A percentile compares a stretch with the other conserved stretches of the same genome.
phyloP scores from a whole-genome alignment of 2,797 vertebrate genomes.

The Mormyrus proboscirostris region DNA sequence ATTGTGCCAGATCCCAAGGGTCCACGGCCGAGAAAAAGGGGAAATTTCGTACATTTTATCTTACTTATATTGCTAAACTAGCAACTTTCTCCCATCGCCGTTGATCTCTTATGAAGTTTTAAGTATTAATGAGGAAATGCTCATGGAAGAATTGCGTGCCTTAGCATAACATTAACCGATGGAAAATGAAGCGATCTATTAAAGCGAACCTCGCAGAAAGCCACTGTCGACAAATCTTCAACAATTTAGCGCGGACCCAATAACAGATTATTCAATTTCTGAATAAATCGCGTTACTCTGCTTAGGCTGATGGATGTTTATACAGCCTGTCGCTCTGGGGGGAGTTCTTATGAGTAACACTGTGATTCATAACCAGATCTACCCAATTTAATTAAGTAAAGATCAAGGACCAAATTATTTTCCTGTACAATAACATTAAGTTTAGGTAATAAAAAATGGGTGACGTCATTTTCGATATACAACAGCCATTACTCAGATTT shows the following conservation, averaged over 20 bases:
- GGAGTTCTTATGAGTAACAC: slow-evolving; percentile 11
- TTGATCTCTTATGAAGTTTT: background rate
- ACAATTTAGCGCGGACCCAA: slow-evolving; percentile 18
- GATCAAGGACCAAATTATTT: slow-evolving; percentile 20
- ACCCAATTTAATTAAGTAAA: slow-evolving; percentile 20
- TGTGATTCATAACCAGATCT: slow-evolving; percentile 17
- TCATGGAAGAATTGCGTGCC: background rate
- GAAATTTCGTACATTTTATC: background rate
- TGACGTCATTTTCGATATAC: slow-evolving; percentile 3
- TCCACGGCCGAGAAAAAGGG: background rate
- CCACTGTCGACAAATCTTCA: slow-evolving; percentile 12
- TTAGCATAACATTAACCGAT: background rate
- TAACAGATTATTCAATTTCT: slow-evolving; percentile 19
- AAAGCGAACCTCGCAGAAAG: background rate
- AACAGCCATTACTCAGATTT: background rate
- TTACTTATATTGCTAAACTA: slow-evolving; percentile 12
- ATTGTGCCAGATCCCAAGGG: background rate
- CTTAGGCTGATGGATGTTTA: slow-evolving; percentile 19
- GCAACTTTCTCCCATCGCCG: background rate
- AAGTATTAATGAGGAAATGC: slow-evolving; percentile 5
- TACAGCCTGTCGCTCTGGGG: slow-evolving; percentile 13
- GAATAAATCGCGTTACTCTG: slow-evolving; percentile 21
- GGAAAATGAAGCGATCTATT: slow-evolving; percentile 8
- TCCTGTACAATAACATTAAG: slow-evolving; percentile 13
- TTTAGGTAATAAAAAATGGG: slow-evolving; percentile 20